phyloP scores from a whole-genome alignment of 2,888 invertebrate genomes.

The Morpho achilles region DNA sequence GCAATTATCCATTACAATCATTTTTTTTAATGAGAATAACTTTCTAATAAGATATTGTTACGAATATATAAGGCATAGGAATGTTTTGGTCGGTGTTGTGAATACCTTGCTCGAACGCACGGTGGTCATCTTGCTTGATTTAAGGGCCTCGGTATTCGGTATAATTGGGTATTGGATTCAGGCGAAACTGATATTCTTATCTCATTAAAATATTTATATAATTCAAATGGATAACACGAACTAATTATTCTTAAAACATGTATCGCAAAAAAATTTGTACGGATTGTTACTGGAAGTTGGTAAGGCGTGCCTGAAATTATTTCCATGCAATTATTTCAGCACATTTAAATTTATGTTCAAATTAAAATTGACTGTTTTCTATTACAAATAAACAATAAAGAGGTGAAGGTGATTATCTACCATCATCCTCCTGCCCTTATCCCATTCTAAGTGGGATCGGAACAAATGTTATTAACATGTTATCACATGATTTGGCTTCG shows the following conservation, averaged over 20 bases:
- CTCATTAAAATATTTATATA: constrained; percentile 22
- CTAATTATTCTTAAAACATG: constrained; percentile 5
- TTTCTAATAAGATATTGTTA: constrained; percentile 24
- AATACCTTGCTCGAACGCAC: constrained; percentile 31
- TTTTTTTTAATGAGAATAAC: constrained; percentile 16
- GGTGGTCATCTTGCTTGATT: constrained; percentile 46
- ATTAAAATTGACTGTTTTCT: too few species aligned
- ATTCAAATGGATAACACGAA: constrained; percentile 3
- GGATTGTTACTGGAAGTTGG: background rate
- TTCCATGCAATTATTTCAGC: too few species aligned
- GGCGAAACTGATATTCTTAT: constrained; percentile 21
- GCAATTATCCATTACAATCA: constrained; percentile 20
- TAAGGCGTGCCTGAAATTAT: too few species aligned
- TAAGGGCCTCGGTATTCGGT: constrained; percentile 45
- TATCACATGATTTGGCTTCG: too few species aligned
- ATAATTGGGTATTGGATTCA: constrained; percentile 34
- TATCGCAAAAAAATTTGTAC: too few species aligned
- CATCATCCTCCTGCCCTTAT: too few species aligned
- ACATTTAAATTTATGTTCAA: too few species aligned
- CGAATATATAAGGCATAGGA: constrained; percentile 19
- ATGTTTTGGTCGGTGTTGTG: constrained; percentile 41
- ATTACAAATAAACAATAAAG: too few species aligned
- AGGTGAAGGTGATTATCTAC: too few species aligned
- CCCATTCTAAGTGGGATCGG: too few species aligned
- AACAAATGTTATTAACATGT: too few species aligned